phyloP scores from a whole-genome alignment of 2,888 invertebrate genomes.

The Euclidia mi region DNA sequence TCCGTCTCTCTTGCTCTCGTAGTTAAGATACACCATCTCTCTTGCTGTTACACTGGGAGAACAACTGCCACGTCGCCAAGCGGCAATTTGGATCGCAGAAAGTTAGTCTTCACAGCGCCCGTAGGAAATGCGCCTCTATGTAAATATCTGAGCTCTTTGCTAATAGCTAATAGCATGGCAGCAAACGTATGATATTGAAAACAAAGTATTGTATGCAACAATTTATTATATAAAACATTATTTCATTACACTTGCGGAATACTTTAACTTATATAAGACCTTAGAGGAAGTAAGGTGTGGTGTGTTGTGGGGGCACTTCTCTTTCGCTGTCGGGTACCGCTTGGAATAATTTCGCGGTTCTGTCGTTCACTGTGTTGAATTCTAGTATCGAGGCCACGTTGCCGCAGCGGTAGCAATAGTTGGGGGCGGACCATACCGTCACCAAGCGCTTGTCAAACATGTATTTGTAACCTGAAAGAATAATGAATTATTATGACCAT shows the following conservation, averaged over 20 bases:
- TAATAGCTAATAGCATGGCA: no score
- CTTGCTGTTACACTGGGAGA: no score
- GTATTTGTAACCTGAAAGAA: slow-evolving; percentile 96
- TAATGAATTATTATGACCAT: not conserved
- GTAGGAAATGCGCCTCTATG: no score
- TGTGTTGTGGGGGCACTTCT: slow-evolving; percentile 97
- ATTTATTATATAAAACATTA: slow-evolving; percentile 78
- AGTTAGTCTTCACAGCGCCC: no score
- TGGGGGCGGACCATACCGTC: slow-evolving; percentile 99
- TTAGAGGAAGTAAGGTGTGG: slow-evolving; percentile 99
- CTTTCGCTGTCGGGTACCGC: slow-evolving; percentile 99
- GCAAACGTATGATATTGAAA: no score
- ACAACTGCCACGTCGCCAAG: no score
- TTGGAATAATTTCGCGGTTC: slow-evolving; percentile 96
- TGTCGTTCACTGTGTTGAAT: slow-evolving; percentile 94
- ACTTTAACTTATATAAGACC: slow-evolving; percentile 54
- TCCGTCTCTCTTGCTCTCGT: no score
- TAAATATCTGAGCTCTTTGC: no score
- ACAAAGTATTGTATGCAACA: slow-evolving; percentile 67
- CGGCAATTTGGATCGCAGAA: no score
- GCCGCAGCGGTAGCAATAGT: slow-evolving; percentile 99
- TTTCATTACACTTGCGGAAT: slow-evolving; percentile 70
- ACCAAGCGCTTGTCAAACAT: slow-evolving; percentile 99
- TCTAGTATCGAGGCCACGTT: slow-evolving; percentile 99
- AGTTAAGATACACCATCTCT: no score